A percentile compares a stretch with the other conserved stretches of the same genome.
These are phyloP conservation scores for Drosophila pseudotakahashii DNA, from an alignment of 2,888 invertebrate species.

Conservation along the genomic window DNA sequence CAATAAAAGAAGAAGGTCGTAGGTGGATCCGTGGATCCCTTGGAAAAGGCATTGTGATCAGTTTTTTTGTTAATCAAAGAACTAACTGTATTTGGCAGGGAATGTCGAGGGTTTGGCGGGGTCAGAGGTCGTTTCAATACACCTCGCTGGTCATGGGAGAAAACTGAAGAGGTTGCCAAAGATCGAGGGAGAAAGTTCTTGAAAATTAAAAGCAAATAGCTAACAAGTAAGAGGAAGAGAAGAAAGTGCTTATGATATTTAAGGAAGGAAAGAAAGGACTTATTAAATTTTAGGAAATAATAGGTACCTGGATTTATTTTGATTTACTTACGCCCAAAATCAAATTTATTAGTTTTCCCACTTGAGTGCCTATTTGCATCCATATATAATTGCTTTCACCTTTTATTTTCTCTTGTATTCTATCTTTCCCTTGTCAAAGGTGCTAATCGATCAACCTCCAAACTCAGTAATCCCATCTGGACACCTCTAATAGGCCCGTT, in stretches of 20 bases:
- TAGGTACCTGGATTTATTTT: background rate
- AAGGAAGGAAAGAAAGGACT: background rate
- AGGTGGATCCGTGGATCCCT: constrained; percentile 50
- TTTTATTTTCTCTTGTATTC: no score
- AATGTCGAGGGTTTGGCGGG: constrained; percentile 11
- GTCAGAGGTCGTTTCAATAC: constrained; percentile 18
- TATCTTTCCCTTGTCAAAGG: background rate
- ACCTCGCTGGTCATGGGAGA: constrained; percentile 28
- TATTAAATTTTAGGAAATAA: background rate
- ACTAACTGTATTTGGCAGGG: constrained; percentile 30
- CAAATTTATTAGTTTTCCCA: background rate
- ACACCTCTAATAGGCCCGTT: background rate
- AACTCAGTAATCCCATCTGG: constrained; percentile 13
- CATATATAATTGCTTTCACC: background rate
- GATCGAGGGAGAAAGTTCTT: background rate
- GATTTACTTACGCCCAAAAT: background rate
- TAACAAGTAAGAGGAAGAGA: background rate
- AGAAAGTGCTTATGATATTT: background rate
- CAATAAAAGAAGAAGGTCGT: constrained; percentile 19
- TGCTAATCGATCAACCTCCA: constrained; percentile 25
- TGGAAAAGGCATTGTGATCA: constrained; percentile 9
- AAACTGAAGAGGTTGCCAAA: background rate
- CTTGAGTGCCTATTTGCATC: background rate
- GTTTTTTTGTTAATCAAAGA: constrained; percentile 4
- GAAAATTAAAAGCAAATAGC: background rate